phyloP scores from a whole-genome alignment of 2,888 invertebrate genomes.

The Pherbina coryleti region DNA sequence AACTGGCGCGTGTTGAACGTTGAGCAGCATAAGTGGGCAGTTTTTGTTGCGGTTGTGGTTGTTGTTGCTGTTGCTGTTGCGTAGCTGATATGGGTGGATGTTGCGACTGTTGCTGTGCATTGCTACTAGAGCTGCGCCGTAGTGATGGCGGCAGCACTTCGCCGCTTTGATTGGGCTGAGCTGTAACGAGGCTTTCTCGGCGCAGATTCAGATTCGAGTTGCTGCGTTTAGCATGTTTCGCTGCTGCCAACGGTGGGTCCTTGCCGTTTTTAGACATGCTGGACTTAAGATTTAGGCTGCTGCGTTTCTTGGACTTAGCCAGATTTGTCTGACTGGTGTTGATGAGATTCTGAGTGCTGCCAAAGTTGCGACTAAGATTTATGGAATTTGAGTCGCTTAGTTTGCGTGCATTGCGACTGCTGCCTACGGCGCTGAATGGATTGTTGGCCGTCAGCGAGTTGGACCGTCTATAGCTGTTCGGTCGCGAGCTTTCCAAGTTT shows the following conservation, averaged over 20 bases:
- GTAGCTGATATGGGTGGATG: constrained; percentile 51
- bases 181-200: constrained; percentile 57
- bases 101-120: constrained; percentile 45
- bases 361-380: constrained; percentile 66
- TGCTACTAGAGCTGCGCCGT: constrained; percentile 51
- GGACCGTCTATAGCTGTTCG: constrained; percentile 61
- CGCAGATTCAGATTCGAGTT: constrained; percentile 67
- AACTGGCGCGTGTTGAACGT: constrained; percentile 61
- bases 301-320: constrained; percentile 67
- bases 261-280: constrained; percentile 58
- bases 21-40: constrained; percentile 49
- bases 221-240: constrained; percentile 56
- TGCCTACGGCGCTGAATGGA: constrained; percentile 54
- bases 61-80: constrained; percentile 11
- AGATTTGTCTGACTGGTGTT: constrained; percentile 65
- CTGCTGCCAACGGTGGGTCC: constrained; percentile 52
- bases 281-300: constrained; percentile 67
- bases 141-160: constrained; percentile 43
- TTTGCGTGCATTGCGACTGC: constrained; percentile 57
- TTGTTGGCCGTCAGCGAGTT: constrained; percentile 63
- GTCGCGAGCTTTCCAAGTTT: constrained; percentile 52
- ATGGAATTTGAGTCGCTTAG: constrained; percentile 55
- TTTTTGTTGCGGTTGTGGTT: constrained; percentile 42
- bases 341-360: constrained; percentile 69
- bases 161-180: constrained; percentile 45